These are phyloP conservation scores for Microdon myrmicae DNA, from an alignment of 2,888 invertebrate genomes.

Conservation along the genomic window DNA sequence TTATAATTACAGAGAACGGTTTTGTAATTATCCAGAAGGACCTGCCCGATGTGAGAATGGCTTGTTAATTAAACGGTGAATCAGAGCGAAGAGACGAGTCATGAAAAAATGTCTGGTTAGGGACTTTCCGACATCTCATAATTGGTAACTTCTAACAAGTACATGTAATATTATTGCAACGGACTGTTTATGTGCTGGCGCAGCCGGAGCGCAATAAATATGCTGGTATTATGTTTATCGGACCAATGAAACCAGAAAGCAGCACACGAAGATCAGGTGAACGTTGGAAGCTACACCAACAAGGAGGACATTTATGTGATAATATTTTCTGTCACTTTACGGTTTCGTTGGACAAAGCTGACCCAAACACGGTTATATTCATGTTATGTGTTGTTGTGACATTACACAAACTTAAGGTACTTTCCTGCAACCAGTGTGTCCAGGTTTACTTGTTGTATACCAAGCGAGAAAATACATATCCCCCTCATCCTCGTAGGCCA, in stretches of 20 bases:
- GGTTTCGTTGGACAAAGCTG: not conserved
- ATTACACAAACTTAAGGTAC: no score
- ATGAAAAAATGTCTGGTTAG: conserved; percentile 8
- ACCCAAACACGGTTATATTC: conserved; percentile 7
- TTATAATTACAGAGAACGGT: conserved; percentile 23
- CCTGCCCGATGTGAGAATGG: not conserved
- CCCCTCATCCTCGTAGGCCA: no score
- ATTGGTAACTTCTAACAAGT: no score
- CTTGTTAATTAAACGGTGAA: conserved; percentile 35
- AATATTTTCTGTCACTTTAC: conserved; percentile 10
- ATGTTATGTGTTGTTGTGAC: conserved; percentile 10
- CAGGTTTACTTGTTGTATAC: no score
- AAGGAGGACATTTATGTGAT: not conserved
- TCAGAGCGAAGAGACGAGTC: conserved; percentile 17
- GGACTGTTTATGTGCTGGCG: conserved; percentile 1
- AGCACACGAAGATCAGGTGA: no score
- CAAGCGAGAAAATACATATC: no score
- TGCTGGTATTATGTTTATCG: no score
- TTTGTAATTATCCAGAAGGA: conserved; percentile 11
- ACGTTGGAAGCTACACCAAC: no score
- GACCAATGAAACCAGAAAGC: no score
- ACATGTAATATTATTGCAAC: conserved; percentile 7
- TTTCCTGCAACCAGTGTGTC: no score
- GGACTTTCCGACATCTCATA: not conserved
- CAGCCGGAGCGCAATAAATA: conserved; percentile 23